phyloP scores from a whole-genome alignment of 2,888 invertebrate genomes.

The Nemotelus nigrinus region DNA sequence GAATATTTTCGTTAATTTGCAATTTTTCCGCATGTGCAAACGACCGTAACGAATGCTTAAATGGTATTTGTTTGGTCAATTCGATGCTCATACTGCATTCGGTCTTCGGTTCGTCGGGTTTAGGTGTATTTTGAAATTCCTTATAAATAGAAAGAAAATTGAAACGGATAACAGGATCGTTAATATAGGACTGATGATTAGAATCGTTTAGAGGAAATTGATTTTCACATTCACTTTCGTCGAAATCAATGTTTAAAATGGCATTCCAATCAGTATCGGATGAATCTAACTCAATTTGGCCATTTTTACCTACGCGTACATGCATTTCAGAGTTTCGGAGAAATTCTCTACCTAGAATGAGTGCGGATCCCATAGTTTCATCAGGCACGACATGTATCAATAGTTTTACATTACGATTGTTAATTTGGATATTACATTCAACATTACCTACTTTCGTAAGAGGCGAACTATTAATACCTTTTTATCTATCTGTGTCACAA shows the following conservation, averaged over 20 bases:
- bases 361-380: slow-evolving; percentile 17
- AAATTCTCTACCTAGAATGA: no score
- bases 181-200: no score
- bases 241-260: no score
- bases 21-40: not conserved
- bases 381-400: slow-evolving; percentile 4
- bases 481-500: slow-evolving; percentile 3
- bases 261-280: not conserved
- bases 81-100: slow-evolving; percentile 3
- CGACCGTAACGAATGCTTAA: no score
- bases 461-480: slow-evolving; percentile 17
- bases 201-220: no score
- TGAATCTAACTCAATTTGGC: not conserved
- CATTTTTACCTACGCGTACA: no score
- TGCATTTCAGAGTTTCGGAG: no score
- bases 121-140: not conserved
- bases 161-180: no score
- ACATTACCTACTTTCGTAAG: not conserved
- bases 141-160: no score
- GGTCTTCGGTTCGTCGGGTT: slow-evolving; percentile 1
- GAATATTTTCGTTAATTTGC: not conserved
- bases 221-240: no score
- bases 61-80: not conserved
- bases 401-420: not conserved
- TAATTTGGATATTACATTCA: no score